Conservation (phyloP, 2,888 invertebrate genomes). For the Xylophagus ater region DNA sequence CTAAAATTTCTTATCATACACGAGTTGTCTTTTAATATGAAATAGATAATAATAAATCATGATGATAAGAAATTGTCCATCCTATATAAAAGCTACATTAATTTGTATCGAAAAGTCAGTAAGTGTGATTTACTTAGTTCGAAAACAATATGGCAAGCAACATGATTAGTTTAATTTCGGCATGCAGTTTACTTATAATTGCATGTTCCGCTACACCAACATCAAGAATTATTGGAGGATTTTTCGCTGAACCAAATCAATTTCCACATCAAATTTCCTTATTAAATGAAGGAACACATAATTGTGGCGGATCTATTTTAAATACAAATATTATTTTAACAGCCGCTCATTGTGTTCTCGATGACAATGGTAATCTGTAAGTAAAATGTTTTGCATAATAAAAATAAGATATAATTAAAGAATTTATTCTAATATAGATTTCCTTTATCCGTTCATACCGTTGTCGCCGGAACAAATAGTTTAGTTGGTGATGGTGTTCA, state of each 20-base stretch:
- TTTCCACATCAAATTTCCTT: slow-evolving; percentile 35
- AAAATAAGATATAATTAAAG: background rate
- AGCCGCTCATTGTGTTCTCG: slow-evolving; percentile 28
- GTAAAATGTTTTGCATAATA: slow-evolving; percentile 10
- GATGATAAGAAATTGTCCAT: too few relatives aligned
- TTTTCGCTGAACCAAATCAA: slow-evolving; percentile 29
- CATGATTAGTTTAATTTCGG: too few relatives aligned
- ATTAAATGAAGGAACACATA: slow-evolving; percentile 22
- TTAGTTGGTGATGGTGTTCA: slow-evolving; percentile 27
- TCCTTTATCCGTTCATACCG: slow-evolving; percentile 24
- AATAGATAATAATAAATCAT: too few relatives aligned
- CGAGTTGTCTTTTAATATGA: too few relatives aligned
- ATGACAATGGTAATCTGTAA: slow-evolving; percentile 25
- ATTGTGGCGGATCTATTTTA: slow-evolving; percentile 29
- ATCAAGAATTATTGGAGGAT: slow-evolving; percentile 31
- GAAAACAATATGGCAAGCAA: too few relatives aligned
- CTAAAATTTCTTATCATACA: too few relatives aligned
- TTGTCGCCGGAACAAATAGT: slow-evolving; percentile 30
- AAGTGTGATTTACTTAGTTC: too few relatives aligned
- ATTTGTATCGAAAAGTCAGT: too few relatives aligned
- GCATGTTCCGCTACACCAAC: slow-evolving; percentile 20
- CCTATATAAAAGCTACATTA: too few relatives aligned
- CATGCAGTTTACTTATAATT: too few relatives aligned
- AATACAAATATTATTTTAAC: slow-evolving; percentile 30
- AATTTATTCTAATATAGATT: slow-evolving; percentile 20